phyloP scores from a whole-genome alignment of 2,797 vertebrate genomes.

The Pangasius macronema region DNA sequence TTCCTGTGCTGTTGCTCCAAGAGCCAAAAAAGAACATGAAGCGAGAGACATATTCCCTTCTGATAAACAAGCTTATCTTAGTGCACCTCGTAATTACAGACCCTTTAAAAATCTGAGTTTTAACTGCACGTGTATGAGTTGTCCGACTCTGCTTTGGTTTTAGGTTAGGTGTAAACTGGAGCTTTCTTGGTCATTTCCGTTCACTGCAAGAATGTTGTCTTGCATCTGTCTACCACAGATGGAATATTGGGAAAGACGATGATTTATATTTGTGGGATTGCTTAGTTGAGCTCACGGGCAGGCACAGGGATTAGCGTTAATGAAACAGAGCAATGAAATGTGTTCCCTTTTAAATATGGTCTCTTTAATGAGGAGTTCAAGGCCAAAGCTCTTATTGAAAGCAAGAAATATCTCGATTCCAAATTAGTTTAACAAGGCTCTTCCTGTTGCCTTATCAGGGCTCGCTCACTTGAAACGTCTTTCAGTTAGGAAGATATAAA shows the following conservation, averaged over 20 bases:
- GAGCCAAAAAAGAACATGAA: constrained; percentile 41
- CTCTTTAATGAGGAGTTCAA: constrained; percentile 49
- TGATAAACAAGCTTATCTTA: constrained; percentile 42
- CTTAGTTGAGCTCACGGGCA: constrained; percentile 46
- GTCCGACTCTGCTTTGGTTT: constrained; percentile 26
- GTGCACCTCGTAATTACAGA: constrained; percentile 42
- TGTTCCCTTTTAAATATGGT: constrained; percentile 47
- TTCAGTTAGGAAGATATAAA: constrained; percentile 40
- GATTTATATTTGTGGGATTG: constrained; percentile 49
- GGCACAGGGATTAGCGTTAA: constrained; percentile 44
- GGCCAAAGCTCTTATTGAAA: constrained; percentile 54
- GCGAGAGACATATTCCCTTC: constrained; percentile 36
- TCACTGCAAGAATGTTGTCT: constrained; percentile 44
- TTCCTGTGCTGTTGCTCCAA: constrained; percentile 52
- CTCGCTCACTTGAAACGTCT: constrained; percentile 49
- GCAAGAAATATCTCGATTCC: constrained; percentile 52
- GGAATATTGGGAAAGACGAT: constrained; percentile 45
- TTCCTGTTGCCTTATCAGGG: constrained; percentile 59
- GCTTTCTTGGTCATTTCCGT: constrained; percentile 37
- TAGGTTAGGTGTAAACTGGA: constrained; percentile 28
- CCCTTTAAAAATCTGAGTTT: constrained; percentile 36
- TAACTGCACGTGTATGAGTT: constrained; percentile 34
- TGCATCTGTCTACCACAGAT: constrained; percentile 50
- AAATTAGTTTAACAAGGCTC: constrained; percentile 58
- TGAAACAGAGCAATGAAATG: constrained; percentile 52